A percentile compares a stretch with the other conserved stretches of the same genome.
Conservation (phyloP, 2,797 vertebrate genomes). For the Artibeus lituratus region DNA sequence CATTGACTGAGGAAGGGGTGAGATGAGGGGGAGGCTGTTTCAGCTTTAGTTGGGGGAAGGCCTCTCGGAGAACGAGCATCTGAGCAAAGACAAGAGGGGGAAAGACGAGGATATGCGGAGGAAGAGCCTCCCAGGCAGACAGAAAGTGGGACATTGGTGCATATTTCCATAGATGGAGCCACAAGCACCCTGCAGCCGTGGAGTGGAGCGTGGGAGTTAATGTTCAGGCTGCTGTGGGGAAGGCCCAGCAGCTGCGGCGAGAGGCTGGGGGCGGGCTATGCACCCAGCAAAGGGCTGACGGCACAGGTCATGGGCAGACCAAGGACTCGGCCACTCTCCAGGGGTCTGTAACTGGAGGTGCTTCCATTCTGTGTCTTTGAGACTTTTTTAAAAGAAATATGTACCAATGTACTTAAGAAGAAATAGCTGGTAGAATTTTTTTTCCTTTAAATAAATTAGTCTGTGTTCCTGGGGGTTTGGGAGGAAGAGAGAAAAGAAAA, state of each 20-base stretch:
- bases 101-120: rapidly evolving
- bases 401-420: neutral
- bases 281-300: rapidly evolving
- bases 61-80: too few relatives aligned
- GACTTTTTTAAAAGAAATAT: neutral
- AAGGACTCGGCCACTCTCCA: neutral
- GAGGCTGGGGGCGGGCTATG: too few relatives aligned
- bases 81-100: rapidly evolving
- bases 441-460: neutral
- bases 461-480: neutral
- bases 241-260: rapidly evolving
- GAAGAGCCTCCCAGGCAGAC: neutral
- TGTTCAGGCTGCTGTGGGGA: rapidly evolving
- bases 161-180: neutral
- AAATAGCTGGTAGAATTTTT: neutral
- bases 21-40: neutral
- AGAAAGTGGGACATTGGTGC: neutral
- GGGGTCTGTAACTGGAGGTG: neutral
- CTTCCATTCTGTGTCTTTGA: neutral
- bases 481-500: neutral
- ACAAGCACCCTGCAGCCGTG: rapidly evolving
- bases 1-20: too few relatives aligned
- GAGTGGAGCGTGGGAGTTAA: rapidly evolving
- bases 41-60: neutral
- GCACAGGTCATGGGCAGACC: rapidly evolving